Conservation (phyloP, 2,888 invertebrate genomes). For the Atethmia centrago region DNA sequence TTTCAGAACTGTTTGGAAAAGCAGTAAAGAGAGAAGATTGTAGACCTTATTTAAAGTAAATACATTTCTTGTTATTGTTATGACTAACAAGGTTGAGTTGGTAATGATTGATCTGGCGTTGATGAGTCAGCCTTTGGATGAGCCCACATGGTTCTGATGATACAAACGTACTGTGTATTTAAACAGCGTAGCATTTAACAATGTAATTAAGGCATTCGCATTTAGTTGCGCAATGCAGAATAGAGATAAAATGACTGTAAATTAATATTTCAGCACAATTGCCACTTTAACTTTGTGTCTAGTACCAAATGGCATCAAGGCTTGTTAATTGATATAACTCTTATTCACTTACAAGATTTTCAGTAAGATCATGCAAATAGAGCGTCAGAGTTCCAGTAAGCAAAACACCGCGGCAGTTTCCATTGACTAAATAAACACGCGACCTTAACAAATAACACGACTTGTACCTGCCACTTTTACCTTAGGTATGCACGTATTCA, state of each 20-base stretch:
- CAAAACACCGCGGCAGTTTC: slow-evolving; percentile 68
- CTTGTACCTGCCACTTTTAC: slow-evolving; percentile 15
- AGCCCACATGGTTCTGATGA: slow-evolving; percentile 44
- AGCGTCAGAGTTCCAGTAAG: slow-evolving; percentile 51
- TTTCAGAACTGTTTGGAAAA: not conserved
- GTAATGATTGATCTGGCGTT: slow-evolving; percentile 38
- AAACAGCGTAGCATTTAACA: slow-evolving; percentile 15
- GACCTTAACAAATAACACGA: slow-evolving; percentile 38
- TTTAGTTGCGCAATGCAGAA: slow-evolving; percentile 37
- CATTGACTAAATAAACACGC: slow-evolving; percentile 67
- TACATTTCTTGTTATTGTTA: slow-evolving; percentile 18
- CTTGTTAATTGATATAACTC: slow-evolving; percentile 38
- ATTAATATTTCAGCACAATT: slow-evolving; percentile 23
- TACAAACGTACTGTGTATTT: slow-evolving; percentile 29
- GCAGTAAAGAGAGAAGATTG: not conserved
- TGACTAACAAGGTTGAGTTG: slow-evolving; percentile 37
- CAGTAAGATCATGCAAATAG: slow-evolving; percentile 60
- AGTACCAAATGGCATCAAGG: slow-evolving; percentile 13
- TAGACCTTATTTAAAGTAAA: not conserved
- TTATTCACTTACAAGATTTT: slow-evolving; percentile 48
- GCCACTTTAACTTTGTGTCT: slow-evolving; percentile 35
- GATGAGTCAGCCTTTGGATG: slow-evolving; percentile 40
- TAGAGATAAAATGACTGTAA: slow-evolving; percentile 30
- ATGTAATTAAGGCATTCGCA: slow-evolving; percentile 40
- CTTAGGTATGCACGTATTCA: slow-evolving; percentile 9